A percentile compares a stretch with the other conserved stretches of the same genome.
phyloP scores from a whole-genome alignment of 2,888 invertebrate species.

The Lithosia quadra region DNA sequence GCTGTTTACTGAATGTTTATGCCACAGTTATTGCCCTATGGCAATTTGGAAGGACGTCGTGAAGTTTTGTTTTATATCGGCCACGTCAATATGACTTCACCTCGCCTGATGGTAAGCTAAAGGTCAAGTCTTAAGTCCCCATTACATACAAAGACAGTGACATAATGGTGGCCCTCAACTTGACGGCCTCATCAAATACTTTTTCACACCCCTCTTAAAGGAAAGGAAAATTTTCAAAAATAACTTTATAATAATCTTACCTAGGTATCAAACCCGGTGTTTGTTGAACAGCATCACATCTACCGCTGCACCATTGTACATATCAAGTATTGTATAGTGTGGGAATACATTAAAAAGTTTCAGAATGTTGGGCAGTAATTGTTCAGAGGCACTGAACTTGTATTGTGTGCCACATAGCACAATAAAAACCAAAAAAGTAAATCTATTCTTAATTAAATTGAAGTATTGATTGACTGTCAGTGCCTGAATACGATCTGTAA shows the following conservation, averaged over 20 bases:
- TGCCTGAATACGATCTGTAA: slow-evolving; percentile 6
- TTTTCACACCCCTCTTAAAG: no score
- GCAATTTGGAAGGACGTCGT: not conserved
- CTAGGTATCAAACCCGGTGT: not conserved
- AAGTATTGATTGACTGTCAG: slow-evolving; percentile 37
- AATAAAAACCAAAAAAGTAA: slow-evolving; percentile 31
- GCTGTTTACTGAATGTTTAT: slow-evolving; percentile 33
- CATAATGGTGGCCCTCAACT: no score
- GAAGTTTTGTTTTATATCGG: no score
- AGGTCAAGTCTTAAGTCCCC: no score
- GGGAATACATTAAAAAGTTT: slow-evolving; percentile 3
- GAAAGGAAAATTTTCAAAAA: no score
- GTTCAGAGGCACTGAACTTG: slow-evolving; percentile 20
- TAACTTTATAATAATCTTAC: not conserved
- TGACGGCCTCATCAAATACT: no score
- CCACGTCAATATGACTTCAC: no score
- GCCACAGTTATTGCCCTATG: not conserved
- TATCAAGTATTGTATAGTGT: not conserved
- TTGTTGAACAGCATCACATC: not conserved
- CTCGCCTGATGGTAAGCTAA: no score
- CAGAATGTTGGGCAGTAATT: slow-evolving; percentile 9
- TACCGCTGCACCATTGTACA: not conserved
- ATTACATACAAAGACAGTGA: no score
- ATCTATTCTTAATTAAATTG: slow-evolving; percentile 54
- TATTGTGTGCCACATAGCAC: slow-evolving; percentile 18